phyloP scores from a whole-genome alignment of 2,888 invertebrate genomes.

The Rotaria magnacalcarata region DNA sequence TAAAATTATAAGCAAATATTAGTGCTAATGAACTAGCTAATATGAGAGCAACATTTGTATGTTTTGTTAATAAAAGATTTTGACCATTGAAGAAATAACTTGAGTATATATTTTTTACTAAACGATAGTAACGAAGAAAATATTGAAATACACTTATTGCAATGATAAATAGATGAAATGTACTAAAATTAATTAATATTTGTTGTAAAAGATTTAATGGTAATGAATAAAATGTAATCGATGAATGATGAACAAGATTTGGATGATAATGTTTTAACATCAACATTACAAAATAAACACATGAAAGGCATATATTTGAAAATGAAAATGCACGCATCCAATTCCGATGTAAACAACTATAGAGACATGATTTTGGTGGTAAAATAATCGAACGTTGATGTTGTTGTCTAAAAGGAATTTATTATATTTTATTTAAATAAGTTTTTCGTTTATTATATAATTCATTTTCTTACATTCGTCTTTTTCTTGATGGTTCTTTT shows the following conservation, averaged over 20 bases:
- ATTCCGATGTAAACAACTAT: background rate
- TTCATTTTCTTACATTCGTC: background rate
- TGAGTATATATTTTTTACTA: background rate
- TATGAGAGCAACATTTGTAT: background rate
- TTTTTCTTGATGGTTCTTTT: background rate
- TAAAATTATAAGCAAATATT: background rate
- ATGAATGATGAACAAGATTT: background rate
- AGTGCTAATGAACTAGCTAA: background rate
- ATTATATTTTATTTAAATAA: background rate
- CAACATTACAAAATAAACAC: background rate
- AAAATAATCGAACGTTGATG: background rate
- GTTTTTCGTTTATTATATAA: background rate
- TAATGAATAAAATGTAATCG: background rate
- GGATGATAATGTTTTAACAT: background rate
- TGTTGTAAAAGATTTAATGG: background rate
- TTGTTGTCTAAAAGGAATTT: background rate
- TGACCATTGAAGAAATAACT: background rate
- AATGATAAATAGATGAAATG: background rate
- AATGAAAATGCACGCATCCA: conserved; percentile 19
- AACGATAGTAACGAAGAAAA: background rate
- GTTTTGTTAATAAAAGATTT: background rate
- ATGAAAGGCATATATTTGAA: background rate
- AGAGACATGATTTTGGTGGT: background rate
- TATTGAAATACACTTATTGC: background rate
- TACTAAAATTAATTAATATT: background rate